Evolutionary conservation across 1,140 invertebrate species (phyloP).

Genomic region (Episyrphus balteatus): DNA sequence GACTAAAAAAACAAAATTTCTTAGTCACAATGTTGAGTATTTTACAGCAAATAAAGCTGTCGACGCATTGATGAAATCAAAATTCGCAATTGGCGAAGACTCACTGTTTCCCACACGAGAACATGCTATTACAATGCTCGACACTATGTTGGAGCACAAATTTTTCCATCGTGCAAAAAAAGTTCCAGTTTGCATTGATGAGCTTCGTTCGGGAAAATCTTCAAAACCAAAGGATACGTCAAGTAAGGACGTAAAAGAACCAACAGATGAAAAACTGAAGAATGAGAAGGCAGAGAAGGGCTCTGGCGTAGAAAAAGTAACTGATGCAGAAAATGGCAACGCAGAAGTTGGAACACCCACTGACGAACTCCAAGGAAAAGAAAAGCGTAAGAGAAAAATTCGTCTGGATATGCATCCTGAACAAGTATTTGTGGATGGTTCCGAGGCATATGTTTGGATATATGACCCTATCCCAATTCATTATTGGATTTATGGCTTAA

Average conservation of each 20-base stretch:
- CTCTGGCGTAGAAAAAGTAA: slow-evolving; percentile 7
- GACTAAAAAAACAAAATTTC: slow-evolving; percentile 88
- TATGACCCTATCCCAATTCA: slow-evolving; percentile 96
- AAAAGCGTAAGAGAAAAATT: slow-evolving; percentile 55
- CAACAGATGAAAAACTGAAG: slow-evolving; percentile 12
- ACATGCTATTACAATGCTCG: slow-evolving; percentile 68
- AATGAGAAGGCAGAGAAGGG: slow-evolving; percentile 21
- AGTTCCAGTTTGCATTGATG: slow-evolving; percentile 64
- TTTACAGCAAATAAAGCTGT: slow-evolving; percentile 86
- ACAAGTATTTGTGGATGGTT: slow-evolving; percentile 83
- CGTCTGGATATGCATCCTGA: slow-evolving; percentile 93
- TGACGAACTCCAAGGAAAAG: slow-evolving; percentile 37
- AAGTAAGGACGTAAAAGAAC: slow-evolving; percentile 15
- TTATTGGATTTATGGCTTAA: slow-evolving; percentile 88
- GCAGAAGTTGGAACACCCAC: background rate
- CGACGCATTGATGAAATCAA: slow-evolving; percentile 82
- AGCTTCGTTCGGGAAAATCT: slow-evolving; percentile 45
- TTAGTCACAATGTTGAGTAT: slow-evolving; percentile 92
- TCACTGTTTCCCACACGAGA: slow-evolving; percentile 71
- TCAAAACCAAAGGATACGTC: slow-evolving; percentile 28
- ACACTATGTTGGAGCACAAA: slow-evolving; percentile 81
- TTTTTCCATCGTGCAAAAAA: slow-evolving; percentile 92
- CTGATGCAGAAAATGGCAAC: background rate
- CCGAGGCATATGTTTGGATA: slow-evolving; percentile 97
- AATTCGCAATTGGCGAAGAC: slow-evolving; percentile 71